Conservation (phyloP, 2,113 vertebrate species). For the Stigmatopora nigra region DNA sequence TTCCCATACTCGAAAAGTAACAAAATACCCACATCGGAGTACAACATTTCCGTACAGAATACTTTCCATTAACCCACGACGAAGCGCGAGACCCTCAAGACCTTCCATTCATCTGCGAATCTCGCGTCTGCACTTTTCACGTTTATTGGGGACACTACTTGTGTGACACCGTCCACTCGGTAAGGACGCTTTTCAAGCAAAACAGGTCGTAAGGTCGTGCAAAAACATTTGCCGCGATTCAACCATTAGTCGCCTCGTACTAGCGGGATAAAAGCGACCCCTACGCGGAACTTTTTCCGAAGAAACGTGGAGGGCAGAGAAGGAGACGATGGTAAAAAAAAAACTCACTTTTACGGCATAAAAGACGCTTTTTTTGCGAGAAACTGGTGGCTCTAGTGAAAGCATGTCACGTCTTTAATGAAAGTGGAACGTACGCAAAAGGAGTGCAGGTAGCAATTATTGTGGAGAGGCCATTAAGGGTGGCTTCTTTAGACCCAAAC, state of each 20-base stretch:
- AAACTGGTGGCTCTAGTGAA: conserved; percentile 55
- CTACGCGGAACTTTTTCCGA: conserved; percentile 31
- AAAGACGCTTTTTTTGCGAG: conserved; percentile 64
- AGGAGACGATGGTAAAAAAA: conserved; percentile 27
- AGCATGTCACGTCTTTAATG: conserved; percentile 81
- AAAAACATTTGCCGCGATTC: conserved; percentile 31
- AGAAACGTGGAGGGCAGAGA: conserved; percentile 15
- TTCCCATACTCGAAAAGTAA: conserved; percentile 18
- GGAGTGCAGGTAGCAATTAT: conserved; percentile 90
- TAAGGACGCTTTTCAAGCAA: conserved; percentile 42
- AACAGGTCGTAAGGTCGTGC: conserved; percentile 50
- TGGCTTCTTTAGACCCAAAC: conserved; percentile 85
- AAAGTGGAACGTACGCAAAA: conserved; percentile 68
- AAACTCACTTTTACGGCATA: conserved; percentile 37
- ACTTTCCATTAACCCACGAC: conserved; percentile 69
- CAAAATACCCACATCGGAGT: conserved; percentile 56
- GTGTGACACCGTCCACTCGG: conserved; percentile 27
- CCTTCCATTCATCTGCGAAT: conserved; percentile 52
- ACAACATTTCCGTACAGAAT: conserved; percentile 55
- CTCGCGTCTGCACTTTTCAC: conserved; percentile 13
- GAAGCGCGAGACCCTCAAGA: conserved; percentile 59
- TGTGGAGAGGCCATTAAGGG: conserved; percentile 92
- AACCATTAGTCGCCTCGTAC: conserved; percentile 35
- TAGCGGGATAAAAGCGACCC: conserved; percentile 29
- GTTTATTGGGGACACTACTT: conserved; percentile 26